Evolutionary conservation across 2,113 vertebrate species (phyloP).

Genomic region (Donacobius atricapilla): DNA sequence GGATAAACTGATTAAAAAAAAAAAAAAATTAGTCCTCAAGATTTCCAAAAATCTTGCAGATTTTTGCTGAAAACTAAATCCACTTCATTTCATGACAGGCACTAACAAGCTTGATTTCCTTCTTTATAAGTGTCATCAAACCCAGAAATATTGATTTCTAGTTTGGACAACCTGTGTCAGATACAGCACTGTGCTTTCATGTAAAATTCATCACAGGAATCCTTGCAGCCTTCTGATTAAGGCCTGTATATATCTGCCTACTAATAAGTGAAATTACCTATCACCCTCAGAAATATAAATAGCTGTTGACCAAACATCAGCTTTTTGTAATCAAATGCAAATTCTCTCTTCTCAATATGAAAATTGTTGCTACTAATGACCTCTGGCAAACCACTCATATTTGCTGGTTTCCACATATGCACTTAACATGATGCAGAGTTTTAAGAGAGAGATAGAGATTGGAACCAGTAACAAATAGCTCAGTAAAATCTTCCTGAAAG

Average conservation of each 20-base stretch:
- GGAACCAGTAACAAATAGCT: background rate
- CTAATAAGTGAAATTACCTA: constrained; percentile 40
- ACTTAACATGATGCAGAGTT: background rate
- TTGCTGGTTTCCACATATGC: background rate
- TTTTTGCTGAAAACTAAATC: constrained; percentile 24
- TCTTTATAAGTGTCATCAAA: background rate
- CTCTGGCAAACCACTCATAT: background rate
- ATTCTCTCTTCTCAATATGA: constrained; percentile 2
- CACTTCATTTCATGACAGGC: background rate
- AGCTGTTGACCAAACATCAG: constrained; percentile 52
- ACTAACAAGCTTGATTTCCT: background rate
- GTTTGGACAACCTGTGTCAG: background rate
- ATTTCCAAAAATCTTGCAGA: background rate
- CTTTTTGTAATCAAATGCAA: constrained; percentile 8
- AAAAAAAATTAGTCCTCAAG: background rate
- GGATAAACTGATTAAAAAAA: background rate
- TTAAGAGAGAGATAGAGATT: background rate
- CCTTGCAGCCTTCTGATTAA: background rate
- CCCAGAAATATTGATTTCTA: background rate
- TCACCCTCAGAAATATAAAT: constrained; percentile 55
- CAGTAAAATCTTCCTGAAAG: background rate
- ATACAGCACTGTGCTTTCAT: background rate
- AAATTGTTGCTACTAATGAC: constrained; percentile 4
- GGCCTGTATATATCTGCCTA: background rate
- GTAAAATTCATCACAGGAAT: constrained; percentile 14